Conservation (phyloP, 2,797 vertebrate species). For the Hoplostethus mediterraneus region DNA sequence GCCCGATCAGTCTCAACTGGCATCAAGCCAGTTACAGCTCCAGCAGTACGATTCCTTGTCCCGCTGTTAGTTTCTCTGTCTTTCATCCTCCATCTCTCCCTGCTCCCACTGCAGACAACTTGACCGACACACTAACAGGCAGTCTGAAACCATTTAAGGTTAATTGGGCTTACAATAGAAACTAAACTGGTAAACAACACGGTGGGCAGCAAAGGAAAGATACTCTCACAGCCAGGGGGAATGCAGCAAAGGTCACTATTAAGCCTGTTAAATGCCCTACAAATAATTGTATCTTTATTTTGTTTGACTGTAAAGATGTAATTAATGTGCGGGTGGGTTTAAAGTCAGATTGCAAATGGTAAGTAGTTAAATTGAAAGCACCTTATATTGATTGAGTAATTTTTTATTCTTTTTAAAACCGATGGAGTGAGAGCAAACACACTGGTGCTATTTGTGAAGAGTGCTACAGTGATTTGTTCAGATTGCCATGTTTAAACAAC, state of each 20-base stretch:
- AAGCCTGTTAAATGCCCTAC: background rate
- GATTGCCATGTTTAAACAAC: background rate
- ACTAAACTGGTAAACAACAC: background rate
- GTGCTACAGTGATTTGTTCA: background rate
- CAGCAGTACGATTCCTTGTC: background rate
- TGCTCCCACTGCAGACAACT: background rate
- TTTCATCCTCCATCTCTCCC: background rate
- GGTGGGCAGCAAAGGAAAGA: background rate
- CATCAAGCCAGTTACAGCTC: constrained; percentile 1
- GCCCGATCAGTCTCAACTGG: background rate
- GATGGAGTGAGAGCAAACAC: background rate
- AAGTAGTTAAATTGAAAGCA: constrained; percentile 10
- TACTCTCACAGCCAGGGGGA: background rate
- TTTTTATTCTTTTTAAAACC: background rate
- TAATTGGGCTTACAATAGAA: background rate
- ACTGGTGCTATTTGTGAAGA: background rate
- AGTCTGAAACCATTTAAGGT: constrained; percentile 4
- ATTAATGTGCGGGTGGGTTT: background rate
- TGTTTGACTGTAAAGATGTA: constrained; percentile 5
- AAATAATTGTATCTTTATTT: constrained; percentile 5
- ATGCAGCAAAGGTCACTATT: background rate
- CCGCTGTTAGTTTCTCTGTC: background rate
- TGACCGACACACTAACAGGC: constrained; percentile 1
- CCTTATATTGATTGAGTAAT: background rate
- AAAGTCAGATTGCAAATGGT: background rate